Evolutionary conservation across 2,113 vertebrate genomes (phyloP), one percentile per base, ranked within the genome.

Genomic region (Salvator merianae): DNA sequence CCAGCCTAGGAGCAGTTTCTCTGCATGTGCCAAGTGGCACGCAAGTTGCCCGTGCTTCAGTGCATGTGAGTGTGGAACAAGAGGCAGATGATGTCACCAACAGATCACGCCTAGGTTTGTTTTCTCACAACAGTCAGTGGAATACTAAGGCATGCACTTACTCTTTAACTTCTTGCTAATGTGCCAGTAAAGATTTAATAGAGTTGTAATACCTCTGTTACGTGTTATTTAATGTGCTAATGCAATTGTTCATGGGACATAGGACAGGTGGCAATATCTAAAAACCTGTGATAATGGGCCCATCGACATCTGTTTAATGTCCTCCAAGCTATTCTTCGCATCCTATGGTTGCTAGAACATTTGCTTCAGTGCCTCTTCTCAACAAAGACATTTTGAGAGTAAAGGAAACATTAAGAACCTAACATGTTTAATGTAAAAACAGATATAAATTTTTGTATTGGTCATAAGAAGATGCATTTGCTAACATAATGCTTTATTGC

Each of bases 331-430:
- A 91, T 92, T 92, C 84, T 93, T 93, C 94, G 95, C 95, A 96
- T 97, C 94, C 93, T 96, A 93, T 93, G 94, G 96, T 96, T 97
- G 95, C 96, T 95, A 96, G 92, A 89, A 93, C 91, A 94, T 93
- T 95, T 95, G 89, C 88, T 92, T 88, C 81, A 79, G 82, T 82
- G 83, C 92, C 93, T 95, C 97, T 95, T 93, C 96, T 93, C 97
- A 93, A 97, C 97, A 92, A 92, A 96, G 96, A 95, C 94, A 98
- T 97, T 95, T 97, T 94, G 91, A 97, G 95, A 96, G 96, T 92
- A 96, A 94, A 94, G 97, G 96, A 97, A 96, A 96, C 96, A 97
- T 95, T 97, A 95, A 95, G 94, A 94, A 92, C 30, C 62, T 85
- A 75, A 96, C 93, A 94, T 93, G 94, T 94, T 96, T 96, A 93